Percentiles rank a stretch among this genome's conserved stretches.
These are phyloP conservation scores for Cybosia mesomella DNA, from an alignment of 2,888 invertebrate species.

Conservation along the genomic window DNA sequence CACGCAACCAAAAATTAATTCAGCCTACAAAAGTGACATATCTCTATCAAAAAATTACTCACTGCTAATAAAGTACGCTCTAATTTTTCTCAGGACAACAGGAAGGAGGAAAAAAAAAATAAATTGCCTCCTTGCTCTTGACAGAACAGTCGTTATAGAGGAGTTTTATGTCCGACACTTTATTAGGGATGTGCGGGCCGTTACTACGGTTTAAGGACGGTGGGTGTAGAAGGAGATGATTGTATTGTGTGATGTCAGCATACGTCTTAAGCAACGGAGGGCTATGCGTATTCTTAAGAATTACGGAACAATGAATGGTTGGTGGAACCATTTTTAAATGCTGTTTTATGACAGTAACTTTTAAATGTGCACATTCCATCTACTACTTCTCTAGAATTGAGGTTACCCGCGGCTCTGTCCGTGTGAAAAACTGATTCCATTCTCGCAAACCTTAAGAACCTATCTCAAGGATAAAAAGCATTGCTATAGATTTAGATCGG, in stretches of 20 bases:
- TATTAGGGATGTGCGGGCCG: conserved; percentile 69
- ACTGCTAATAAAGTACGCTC: conserved; percentile 60
- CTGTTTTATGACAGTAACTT: not conserved
- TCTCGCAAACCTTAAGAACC: no score
- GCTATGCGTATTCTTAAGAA: not conserved
- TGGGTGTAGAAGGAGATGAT: conserved; percentile 18
- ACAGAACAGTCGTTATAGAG: conserved; percentile 76
- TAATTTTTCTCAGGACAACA: conserved; percentile 58
- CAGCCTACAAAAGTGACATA: conserved; percentile 33
- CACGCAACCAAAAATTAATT: conserved; percentile 32
- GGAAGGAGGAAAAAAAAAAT: conserved; percentile 59
- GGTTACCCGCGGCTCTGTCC: no score
- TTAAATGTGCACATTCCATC: no score
- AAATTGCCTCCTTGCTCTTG: conserved; percentile 76
- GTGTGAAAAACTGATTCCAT: no score
- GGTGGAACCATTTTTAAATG: not conserved
- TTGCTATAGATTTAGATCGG: no score
- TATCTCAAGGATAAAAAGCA: no score
- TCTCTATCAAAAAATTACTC: conserved; percentile 59
- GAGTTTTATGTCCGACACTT: conserved; percentile 75
- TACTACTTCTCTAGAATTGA: no score
- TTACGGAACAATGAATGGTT: not conserved
- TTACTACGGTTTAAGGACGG: conserved; percentile 46
- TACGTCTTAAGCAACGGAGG: not conserved
- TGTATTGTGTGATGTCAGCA: conserved; percentile 5